Evolutionary conservation across 2,113 vertebrate species (phyloP).

Genomic region (Coreoperca whiteheadi): DNA sequence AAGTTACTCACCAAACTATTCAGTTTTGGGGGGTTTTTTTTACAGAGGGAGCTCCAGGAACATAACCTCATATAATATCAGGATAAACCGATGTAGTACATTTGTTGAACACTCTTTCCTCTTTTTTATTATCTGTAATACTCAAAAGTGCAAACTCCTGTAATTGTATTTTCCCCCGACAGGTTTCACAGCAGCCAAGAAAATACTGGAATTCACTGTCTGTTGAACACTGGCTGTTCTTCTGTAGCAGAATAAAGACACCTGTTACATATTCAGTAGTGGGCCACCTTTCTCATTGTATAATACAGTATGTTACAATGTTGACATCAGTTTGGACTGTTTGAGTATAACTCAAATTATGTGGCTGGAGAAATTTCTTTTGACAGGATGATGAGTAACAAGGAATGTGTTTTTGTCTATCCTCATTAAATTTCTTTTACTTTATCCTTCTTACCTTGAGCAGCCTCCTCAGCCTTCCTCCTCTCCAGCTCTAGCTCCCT

Average conservation of each 20-base stretch:
- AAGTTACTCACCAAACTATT: not conserved
- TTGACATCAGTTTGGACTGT: conserved; percentile 20
- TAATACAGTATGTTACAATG: not conserved
- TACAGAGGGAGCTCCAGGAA: not conserved
- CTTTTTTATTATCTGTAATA: conserved; percentile 1
- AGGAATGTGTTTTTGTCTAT: conserved; percentile 12
- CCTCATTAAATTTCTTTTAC: conserved; percentile 37
- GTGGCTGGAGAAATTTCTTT: not conserved
- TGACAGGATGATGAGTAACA: conserved; percentile 29
- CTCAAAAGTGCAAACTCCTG: not conserved
- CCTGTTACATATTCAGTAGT: not conserved
- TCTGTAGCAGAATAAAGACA: not conserved
- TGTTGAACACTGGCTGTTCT: not conserved
- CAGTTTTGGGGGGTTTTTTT: not conserved
- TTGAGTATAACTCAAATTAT: not conserved
- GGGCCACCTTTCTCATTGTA: not conserved
- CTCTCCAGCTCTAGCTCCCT: conserved; percentile 79
- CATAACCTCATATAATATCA: not conserved
- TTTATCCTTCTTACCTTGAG: conserved; percentile 63
- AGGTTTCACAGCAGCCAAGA: conserved; percentile 21
- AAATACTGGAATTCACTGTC: conserved; percentile 7
- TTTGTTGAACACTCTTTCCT: not conserved
- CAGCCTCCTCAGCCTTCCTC: conserved; percentile 42
- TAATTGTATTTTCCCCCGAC: conserved; percentile 1
- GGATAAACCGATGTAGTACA: not conserved